Evolutionary conservation across 2,113 vertebrate genomes (phyloP), one percentile per base, ranked within the genome.

Genomic region (Mesitornis unicolor): DNA sequence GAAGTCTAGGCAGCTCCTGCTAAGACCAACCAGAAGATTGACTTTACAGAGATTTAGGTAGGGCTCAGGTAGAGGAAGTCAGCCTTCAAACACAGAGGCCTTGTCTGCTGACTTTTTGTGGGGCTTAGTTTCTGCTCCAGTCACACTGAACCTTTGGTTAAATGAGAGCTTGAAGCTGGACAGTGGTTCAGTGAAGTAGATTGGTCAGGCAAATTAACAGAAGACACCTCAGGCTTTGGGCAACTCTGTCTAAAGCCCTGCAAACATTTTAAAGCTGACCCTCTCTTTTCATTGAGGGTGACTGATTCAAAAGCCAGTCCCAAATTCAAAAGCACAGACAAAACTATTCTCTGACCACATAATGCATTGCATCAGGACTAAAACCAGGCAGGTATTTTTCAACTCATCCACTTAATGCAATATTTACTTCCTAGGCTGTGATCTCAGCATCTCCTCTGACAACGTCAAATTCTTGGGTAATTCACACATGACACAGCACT

Each of bases 401-500:
- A 90, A 92, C 43, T 75, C 64, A 81, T 70, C 24, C 24, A 56
- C 90, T 88, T 87, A 71, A 81, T 42, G 21, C 56, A 78, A 19
- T 74, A 78, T 60, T 78, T 84, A 82, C 60, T 89, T 78, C 57
- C 45, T 69, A 48, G 36, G 69, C 33, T 56, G 56, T 29, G 24
- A 86, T 25, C 47, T 84, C 60, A 89, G 48, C 22, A 75, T 24
- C 73, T 84, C 50, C 35, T 76, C 75, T 90, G 38, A 74, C 47
- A 87, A 56, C 1, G 16, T 43, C 38, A 86, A 64, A 78, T 71
- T 88, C 51, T 77, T 64, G 33, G 51, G 47, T 51, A 92, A 84
- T 80, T 94, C 68, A 94, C 38, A 90, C 13, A 36, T 42, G 59
- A 94, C 71, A 91, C 47, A 80, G 82, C 50, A 92, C 65, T 94